Base-by-base conservation (phyloP, 1,140 invertebrate species). In the Uloborus diversus region DNA sequence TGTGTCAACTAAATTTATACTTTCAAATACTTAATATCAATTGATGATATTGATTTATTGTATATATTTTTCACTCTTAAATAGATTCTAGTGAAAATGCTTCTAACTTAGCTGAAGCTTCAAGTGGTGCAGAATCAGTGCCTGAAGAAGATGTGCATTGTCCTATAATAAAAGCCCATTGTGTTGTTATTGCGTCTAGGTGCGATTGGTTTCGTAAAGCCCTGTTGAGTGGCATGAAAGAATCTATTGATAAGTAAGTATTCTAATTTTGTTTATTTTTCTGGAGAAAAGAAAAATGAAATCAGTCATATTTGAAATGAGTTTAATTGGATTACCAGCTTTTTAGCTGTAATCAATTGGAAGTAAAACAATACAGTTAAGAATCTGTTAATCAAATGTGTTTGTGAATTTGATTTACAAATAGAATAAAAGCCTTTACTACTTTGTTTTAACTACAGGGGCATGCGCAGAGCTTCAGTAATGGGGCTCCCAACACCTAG, bases 161-260 rank as follows among this genome's bases (percentile, higher is more conserved):
- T 14, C 64, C 83, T 56, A 75, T 84, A 80, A 86, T 88, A 69
- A 84, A 87, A 80, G 91, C 91, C 3, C 92, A 92, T 84, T 87
- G 91, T 73, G 91, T 92, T 4, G 90, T 92, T 37, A 89, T 92
- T 7, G 90, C 91, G 30, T 87, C 91, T 17, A 85, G 90, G 57
- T 92, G 92, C 86, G 90, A 92, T 83, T 92, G 91, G 91, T 92
- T 92, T 85, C 86, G 90, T 37, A 87, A 91, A 79, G 92, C 92
- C 0, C 84, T 92, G 2, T 87, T 92, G 28, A 91, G 90, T 75
- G 92, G 92, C 35, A 92, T 92, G 92, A 88, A 89, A 83, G 92
- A 92, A 86, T 90, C 90, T 3, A 92, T 92, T 80, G 89, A 91
- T 83, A 90, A 89, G 90, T 90, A 84, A 23, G 65, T 73, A 42